Conservation (phyloP, 2,113 vertebrate species). For the Rhipidura dahli region DNA sequence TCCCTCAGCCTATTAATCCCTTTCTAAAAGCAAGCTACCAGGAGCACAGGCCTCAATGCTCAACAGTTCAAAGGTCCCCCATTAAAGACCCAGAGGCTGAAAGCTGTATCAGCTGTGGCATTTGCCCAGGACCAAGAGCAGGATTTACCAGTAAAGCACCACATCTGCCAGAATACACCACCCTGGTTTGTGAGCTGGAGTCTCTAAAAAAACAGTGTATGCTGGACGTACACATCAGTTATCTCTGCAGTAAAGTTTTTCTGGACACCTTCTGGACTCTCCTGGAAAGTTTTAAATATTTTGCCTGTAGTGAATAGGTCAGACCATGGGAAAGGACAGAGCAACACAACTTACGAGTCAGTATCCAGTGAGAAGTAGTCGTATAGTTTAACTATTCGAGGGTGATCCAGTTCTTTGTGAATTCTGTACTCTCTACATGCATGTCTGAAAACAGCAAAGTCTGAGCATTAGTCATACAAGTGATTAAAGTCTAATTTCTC, state of each 20-base stretch:
- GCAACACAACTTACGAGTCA: conserved; percentile 89
- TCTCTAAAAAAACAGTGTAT: neutral
- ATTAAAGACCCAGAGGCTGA: neutral
- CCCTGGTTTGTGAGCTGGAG: neutral
- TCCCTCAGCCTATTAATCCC: neutral
- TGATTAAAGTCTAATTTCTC: neutral
- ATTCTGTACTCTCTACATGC: conserved; percentile 99
- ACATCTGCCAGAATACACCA: neutral
- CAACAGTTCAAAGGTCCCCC: neutral
- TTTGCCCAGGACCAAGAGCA: neutral
- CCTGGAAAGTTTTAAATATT: neutral
- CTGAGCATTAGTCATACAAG: conserved; percentile 32
- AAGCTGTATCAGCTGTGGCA: neutral
- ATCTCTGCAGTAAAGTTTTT: neutral
- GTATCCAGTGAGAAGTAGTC: conserved; percentile 99
- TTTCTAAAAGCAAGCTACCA: neutral
- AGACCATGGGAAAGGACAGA: neutral
- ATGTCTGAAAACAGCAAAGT: conserved; percentile 79
- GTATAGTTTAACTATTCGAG: conserved; percentile 98
- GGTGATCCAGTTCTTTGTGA: conserved; percentile 99
- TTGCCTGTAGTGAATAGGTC: neutral
- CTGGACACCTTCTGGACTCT: neutral
- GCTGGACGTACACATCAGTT: neutral
- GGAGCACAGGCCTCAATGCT: neutral
- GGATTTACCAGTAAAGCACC: neutral